Percentiles rank a stretch among this genome's conserved stretches.
phyloP scores from a whole-genome alignment of 2,797 vertebrate species.

The Sebastes goodei region DNA sequence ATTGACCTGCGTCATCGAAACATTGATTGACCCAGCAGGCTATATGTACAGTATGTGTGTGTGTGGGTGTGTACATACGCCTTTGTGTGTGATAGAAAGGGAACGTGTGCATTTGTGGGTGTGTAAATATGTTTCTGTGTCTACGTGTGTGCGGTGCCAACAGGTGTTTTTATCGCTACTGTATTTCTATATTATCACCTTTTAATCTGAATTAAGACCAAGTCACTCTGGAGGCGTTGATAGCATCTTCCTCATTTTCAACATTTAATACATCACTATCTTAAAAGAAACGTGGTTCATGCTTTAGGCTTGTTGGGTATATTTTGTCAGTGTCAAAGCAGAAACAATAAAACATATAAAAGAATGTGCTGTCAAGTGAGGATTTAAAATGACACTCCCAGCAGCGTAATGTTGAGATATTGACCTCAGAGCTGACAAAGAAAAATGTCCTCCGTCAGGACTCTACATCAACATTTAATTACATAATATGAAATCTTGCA shows the following conservation, averaged over 20 bases:
- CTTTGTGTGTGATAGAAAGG: constrained; percentile 11
- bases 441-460: constrained; percentile 15
- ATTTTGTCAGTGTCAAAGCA: background rate
- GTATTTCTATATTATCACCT: background rate
- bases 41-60: constrained; percentile 1
- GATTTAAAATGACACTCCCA: background rate
- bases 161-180: background rate
- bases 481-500: constrained; percentile 19
- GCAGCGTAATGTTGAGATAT: constrained; percentile 12
- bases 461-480: constrained; percentile 24
- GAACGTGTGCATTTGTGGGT: background rate
- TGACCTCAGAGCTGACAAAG: constrained; percentile 17
- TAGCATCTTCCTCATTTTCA: background rate
- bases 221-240: background rate
- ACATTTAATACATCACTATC: background rate
- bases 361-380: background rate
- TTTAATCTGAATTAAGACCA: background rate
- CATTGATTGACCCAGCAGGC: background rate
- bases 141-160: background rate
- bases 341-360: background rate
- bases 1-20: constrained; percentile 9
- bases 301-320: background rate
- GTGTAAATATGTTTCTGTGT: constrained; percentile 3
- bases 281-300: background rate
- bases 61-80: background rate